These are phyloP conservation scores for Trachops cirrhosus DNA, from an alignment of 2,797 vertebrate genomes.

Conservation along the genomic window DNA sequence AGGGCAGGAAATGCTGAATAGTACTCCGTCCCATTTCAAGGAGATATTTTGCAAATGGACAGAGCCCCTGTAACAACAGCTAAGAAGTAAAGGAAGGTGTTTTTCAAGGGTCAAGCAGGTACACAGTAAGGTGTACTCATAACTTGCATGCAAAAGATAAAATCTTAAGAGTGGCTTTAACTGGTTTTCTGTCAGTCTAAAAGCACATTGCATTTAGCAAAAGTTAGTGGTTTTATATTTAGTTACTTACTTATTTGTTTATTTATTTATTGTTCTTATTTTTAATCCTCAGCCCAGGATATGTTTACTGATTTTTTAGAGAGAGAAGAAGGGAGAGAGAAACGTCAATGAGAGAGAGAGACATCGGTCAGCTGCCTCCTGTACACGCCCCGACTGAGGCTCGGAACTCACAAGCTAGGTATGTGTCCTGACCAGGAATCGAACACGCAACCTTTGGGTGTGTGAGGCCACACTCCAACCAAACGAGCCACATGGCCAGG, in stretches of 20 bases:
- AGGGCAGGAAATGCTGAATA: neutral
- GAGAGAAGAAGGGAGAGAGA: neutral
- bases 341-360: neutral
- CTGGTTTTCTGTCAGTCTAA: neutral
- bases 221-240: neutral
- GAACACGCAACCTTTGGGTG: neutral
- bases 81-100: neutral
- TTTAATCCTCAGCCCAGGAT: neutral
- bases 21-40: neutral
- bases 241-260: neutral
- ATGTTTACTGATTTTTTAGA: neutral
- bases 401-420: too few relatives aligned
- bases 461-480: neutral
- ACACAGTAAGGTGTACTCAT: neutral
- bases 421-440: neutral
- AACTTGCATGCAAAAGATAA: neutral
- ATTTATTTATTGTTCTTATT: neutral
- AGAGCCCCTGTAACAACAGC: neutral
- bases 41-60: neutral
- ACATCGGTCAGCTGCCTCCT: neutral
- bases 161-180: neutral
- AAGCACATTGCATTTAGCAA: neutral
- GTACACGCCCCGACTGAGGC: too few relatives aligned
- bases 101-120: neutral
- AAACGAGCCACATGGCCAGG: neutral